Percentiles rank a stretch among this genome's conserved stretches.
Conservation (phyloP, 1,140 invertebrate species). For the Rhagoletis pomonella region DNA sequence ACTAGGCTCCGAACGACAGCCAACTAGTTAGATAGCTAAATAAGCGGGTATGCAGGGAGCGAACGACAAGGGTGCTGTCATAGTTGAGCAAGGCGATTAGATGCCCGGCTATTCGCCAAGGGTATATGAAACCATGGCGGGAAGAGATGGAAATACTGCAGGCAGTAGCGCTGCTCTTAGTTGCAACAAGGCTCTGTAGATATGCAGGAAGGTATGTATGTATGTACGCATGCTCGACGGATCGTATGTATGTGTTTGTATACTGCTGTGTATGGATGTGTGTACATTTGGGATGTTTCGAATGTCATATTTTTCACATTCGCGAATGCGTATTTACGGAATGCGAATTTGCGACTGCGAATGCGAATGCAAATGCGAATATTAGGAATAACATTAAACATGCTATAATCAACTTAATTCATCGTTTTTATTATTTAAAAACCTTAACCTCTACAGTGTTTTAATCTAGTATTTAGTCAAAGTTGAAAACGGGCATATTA, state of each 20-base stretch:
- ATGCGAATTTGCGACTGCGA: too few relatives aligned
- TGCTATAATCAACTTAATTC: too few relatives aligned
- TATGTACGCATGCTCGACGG: background rate
- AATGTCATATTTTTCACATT: too few relatives aligned
- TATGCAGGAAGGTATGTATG: background rate
- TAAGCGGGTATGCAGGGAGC: background rate
- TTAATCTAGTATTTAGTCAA: too few relatives aligned
- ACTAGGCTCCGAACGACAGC: background rate
- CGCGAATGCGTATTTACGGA: too few relatives aligned
- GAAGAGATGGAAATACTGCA: background rate
- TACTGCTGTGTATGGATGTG: background rate
- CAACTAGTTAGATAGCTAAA: slow-evolving; percentile 9
- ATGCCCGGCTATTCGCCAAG: slow-evolving; percentile 22
- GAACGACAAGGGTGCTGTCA: slow-evolving; percentile 20
- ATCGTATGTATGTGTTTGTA: background rate
- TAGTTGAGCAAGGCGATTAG: slow-evolving; percentile 43
- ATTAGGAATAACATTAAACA: too few relatives aligned
- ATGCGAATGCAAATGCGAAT: too few relatives aligned
- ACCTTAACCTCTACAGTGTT: too few relatives aligned
- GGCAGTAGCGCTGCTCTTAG: background rate
- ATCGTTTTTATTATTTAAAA: too few relatives aligned
- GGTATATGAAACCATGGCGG: background rate
- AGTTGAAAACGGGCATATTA: too few relatives aligned
- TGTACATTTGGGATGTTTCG: background rate
- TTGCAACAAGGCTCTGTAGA: background rate